phyloP scores from a whole-genome alignment of 1,140 invertebrate species.

The Papilio xuthus region DNA sequence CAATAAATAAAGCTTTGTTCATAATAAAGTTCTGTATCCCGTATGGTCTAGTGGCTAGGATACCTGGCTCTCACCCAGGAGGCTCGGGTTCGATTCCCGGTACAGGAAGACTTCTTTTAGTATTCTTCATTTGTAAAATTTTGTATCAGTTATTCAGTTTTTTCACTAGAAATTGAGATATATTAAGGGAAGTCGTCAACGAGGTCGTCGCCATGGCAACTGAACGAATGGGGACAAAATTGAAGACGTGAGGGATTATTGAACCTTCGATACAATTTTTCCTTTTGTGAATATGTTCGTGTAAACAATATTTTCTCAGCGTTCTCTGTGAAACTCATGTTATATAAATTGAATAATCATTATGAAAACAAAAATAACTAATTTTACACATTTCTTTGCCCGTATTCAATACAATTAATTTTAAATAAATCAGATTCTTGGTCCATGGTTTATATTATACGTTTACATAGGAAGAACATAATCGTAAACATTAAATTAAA shows the following conservation, averaged over 20 bases:
- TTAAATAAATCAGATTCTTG: too few relatives aligned
- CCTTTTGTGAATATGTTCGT: background rate
- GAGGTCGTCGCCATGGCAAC: slow-evolving; percentile 9
- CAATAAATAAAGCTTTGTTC: background rate
- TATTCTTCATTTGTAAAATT: too few relatives aligned
- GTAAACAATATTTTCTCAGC: background rate
- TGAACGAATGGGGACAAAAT: background rate
- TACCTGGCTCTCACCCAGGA: slow-evolving; percentile 38
- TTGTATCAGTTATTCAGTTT: too few relatives aligned
- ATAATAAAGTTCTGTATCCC: background rate
- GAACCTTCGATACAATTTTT: background rate
- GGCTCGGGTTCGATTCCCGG: slow-evolving; percentile 39
- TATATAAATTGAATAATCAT: too few relatives aligned
- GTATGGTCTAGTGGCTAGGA: slow-evolving; percentile 39
- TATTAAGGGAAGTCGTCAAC: background rate
- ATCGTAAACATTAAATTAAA: too few relatives aligned
- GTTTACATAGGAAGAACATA: too few relatives aligned
- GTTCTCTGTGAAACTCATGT: background rate
- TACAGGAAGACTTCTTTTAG: slow-evolving; percentile 12
- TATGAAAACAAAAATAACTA: too few relatives aligned
- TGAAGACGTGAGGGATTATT: background rate
- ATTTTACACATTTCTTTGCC: too few relatives aligned
- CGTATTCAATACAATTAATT: too few relatives aligned
- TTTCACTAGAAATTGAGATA: background rate
- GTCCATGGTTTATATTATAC: too few relatives aligned